Base-by-base conservation (phyloP, 23 tunicate genomes). In the Trididemnum miniatum region DNA sequence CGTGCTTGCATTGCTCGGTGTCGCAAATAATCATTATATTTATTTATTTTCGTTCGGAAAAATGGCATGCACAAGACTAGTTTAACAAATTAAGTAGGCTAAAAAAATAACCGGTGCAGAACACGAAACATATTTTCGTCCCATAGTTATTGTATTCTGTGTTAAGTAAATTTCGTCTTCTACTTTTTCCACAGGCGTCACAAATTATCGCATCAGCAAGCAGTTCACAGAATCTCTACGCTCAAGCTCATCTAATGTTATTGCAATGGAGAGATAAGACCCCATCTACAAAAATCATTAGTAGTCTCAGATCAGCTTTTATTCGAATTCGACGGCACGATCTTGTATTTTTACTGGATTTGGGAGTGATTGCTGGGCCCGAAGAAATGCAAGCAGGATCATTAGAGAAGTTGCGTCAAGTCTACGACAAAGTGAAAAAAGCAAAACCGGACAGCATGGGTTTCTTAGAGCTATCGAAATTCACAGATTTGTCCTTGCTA, bases 191-290 rank as follows among this genome's bases (percentile, higher is more conserved):
- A n/a, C 67, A 92, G 97, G 97, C 82, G 34, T 83, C 92, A 28
- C 91, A 92, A 59, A 92, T 92, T 57, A 92, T 92, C 39, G 97
- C 92, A 9, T 83, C 89, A 12, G 97, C 97, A 31, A 92, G 97
- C 86, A 92, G 97, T 35, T 78, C 86, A 4, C 91, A 92, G 34
- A 92, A 92, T 57, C 82, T 87, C 25, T 92, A 92, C 82, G 78
- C 97, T 9, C 97, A 92, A 83, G 97, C 92, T 12, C 91, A 92
- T 44, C 35, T 79, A 71, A 92, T 92, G 97, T 62, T 92, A 62
- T 78, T 30, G 63, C 71, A 60, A 49, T 92, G 85, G 85, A 65
- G 97, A 20, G 77, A 87, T 18, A 60, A 76, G 5, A 87, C 91
- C 26, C 87, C 79, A 24, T 87, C 97, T 26, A 31, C 62, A 22